Evolutionary conservation across 2,888 invertebrate species (phyloP), one percentile per base, ranked within the genome.

Genomic region (Heliconius sara): DNA sequence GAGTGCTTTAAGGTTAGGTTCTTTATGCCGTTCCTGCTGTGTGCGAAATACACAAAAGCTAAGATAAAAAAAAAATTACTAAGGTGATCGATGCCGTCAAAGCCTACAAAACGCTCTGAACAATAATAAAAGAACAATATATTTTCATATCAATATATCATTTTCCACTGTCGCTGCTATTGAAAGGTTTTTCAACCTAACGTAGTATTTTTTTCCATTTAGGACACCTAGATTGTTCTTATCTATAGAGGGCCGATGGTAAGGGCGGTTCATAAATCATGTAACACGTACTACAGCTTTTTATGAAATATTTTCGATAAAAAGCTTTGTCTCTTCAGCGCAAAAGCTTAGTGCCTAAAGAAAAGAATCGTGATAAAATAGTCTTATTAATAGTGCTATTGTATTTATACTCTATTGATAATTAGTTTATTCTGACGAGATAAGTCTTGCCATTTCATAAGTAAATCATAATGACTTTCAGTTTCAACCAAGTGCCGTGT

Each of bases 241-340:
- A 73, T 73, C 73, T 73, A 19, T 34, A n/a, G 72, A 73, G 60
- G 60, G 52, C 34, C 60, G 16, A n/a, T 60, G 39, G 39, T 73
- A 16, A 70, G 25, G 70, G 57, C 57, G 57, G 57, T 60, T 73
- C 73, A 73, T 73, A 73, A 73, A 73, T 73, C 73, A 73, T 39
- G 34, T 73, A 73, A 73, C 34, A 73, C 30, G 16, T 60, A 13
- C 34, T 60, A 60, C 16, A 60, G 60, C 6, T 73, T 73, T 39
- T 73, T 34, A 60, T 60, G 73, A 73, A 60, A 60, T 60, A 73
- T 57, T 72, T 34, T 39, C 16, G 60, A 60, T 60, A 39, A 60
- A 73, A 73, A 60, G 39, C 16, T 60, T n/a, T 73, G 60, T 73
- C 60, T 60, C 60, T 60, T 73, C 34, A 34, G 13, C 13, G 57